These are phyloP conservation scores for Piscicola geometra DNA, from an alignment of 2,888 invertebrate species.

Conservation along the genomic window DNA sequence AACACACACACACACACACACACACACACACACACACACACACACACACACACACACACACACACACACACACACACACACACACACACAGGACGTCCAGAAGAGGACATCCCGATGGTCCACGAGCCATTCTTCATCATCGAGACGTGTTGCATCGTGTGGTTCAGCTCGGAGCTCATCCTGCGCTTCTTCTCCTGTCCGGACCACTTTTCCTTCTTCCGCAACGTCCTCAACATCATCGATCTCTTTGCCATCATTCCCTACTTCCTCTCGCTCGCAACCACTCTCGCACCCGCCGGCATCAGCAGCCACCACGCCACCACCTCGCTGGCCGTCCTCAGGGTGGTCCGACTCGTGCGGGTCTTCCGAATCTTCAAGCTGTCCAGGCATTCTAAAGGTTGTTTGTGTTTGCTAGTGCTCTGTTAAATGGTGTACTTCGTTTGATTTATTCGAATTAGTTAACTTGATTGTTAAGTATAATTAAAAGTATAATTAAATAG, in stretches of 20 bases:
- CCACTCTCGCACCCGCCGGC: slow-evolving; percentile 74
- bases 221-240: slow-evolving; percentile 99
- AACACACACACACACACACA: slow-evolving; percentile 32
- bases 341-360: slow-evolving; percentile 96
- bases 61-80: slow-evolving; percentile 26
- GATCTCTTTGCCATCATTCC: slow-evolving; percentile 99
- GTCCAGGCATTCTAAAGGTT: slow-evolving; percentile 95
- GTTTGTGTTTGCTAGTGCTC: too few relatives aligned
- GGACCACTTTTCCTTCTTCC: slow-evolving; percentile 96
- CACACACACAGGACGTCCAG: slow-evolving; percentile 46
- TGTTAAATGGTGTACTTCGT: background rate
- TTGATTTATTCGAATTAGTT: too few relatives aligned
- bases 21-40: slow-evolving; percentile 20
- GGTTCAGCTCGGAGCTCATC: slow-evolving; percentile 92
- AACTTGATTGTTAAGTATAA: too few relatives aligned
- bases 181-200: slow-evolving; percentile 98
- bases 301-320: slow-evolving; percentile 46
- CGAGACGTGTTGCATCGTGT: slow-evolving; percentile 97
- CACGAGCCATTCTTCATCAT: slow-evolving; percentile 99
- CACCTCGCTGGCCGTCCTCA: slow-evolving; percentile 76
- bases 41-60: slow-evolving; percentile 17
- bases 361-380: slow-evolving; percentile 99
- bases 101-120: slow-evolving; percentile 95
- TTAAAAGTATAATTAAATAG: too few relatives aligned
- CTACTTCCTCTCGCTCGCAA: slow-evolving; percentile 98